Conservation (phyloP, 2,113 vertebrate genomes). For the Mormyrus iriodes region DNA sequence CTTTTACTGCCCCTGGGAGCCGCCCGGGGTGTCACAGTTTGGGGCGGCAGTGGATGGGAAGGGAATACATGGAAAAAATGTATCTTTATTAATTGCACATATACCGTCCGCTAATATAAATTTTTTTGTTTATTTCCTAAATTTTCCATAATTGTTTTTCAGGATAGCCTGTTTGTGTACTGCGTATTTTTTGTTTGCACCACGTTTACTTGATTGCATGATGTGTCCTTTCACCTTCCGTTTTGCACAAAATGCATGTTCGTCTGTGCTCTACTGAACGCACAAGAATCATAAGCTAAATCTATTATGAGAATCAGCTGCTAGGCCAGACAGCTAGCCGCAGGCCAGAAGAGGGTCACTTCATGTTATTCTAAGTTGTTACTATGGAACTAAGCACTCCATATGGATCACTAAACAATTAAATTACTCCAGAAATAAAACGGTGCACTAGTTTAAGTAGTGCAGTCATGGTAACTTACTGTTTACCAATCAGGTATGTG, state of each 20-base stretch:
- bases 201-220: background rate
- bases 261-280: background rate
- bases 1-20: background rate
- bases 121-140: background rate
- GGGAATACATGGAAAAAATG: background rate
- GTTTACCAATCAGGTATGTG: background rate
- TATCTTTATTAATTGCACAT: background rate
- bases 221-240: background rate
- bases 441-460: background rate
- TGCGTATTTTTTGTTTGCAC: background rate
- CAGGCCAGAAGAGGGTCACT: background rate
- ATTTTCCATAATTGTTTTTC: background rate
- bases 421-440: background rate
- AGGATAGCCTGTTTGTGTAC: background rate
- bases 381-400: background rate
- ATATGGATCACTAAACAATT: background rate
- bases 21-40: background rate
- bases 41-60: background rate
- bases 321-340: background rate
- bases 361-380: background rate
- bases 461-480: background rate
- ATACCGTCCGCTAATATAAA: no score
- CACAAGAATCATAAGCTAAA: background rate
- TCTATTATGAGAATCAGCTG: background rate
- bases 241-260: background rate